Percentiles rank a stretch among this genome's conserved stretches.
Conservation (phyloP, 2,113 vertebrate species). For the Zosterops borbonicus region DNA sequence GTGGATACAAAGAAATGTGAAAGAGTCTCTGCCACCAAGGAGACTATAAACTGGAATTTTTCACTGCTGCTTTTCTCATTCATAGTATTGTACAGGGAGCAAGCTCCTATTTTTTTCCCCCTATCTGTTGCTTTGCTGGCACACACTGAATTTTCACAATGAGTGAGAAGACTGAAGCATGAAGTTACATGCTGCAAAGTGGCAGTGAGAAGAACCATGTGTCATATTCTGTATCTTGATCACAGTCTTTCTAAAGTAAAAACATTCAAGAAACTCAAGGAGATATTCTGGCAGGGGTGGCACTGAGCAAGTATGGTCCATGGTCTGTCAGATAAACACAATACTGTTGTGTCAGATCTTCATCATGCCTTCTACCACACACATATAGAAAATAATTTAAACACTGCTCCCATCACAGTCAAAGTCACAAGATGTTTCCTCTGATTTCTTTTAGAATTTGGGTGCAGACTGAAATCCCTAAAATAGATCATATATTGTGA, state of each 20-base stretch:
- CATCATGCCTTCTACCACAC: not conserved
- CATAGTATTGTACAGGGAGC: not conserved
- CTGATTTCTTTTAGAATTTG: not conserved
- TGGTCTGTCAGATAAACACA: not conserved
- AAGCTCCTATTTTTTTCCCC: not conserved
- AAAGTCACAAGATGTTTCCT: not conserved
- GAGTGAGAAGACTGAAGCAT: not conserved
- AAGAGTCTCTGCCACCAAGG: not conserved
- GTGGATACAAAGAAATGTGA: not conserved
- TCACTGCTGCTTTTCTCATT: not conserved
- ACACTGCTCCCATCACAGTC: not conserved
- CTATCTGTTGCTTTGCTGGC: not conserved
- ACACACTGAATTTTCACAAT: not conserved
- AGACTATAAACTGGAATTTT: not conserved
- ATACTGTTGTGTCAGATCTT: not conserved
- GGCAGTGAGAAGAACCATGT: not conserved
- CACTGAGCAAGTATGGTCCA: not conserved
- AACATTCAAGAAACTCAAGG: not conserved
- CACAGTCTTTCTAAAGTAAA: not conserved
- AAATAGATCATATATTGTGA: not conserved
- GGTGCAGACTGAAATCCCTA: not conserved
- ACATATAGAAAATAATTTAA: not conserved
- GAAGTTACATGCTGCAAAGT: not conserved
- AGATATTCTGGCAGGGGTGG: not conserved
- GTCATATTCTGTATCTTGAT: not conserved